Conservation (phyloP, 2,888 invertebrate genomes). For the Chloroclystis v-ata region DNA sequence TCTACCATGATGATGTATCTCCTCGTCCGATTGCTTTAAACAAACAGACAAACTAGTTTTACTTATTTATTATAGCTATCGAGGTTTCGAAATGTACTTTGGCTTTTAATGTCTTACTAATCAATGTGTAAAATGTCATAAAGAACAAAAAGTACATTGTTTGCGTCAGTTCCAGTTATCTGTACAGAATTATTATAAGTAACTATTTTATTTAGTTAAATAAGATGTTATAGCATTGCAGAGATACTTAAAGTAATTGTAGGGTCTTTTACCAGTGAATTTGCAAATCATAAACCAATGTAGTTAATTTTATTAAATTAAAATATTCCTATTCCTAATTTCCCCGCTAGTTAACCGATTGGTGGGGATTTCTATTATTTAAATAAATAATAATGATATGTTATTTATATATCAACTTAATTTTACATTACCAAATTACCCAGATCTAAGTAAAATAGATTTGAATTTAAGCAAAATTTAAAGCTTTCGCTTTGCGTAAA, state of each 20-base stretch:
- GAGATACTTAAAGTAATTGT: slow-evolving; percentile 41
- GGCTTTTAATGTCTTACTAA: slow-evolving; percentile 19
- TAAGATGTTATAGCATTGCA: slow-evolving; percentile 31
- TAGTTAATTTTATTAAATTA: too few relatives aligned
- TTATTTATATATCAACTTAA: too few relatives aligned
- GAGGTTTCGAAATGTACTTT: slow-evolving; percentile 38
- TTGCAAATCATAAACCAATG: too few relatives aligned
- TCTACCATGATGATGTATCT: slow-evolving; percentile 59
- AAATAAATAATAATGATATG: too few relatives aligned
- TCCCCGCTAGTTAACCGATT: too few relatives aligned
- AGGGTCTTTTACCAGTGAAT: not conserved
- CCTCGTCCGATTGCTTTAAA: slow-evolving; percentile 65
- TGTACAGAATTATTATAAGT: slow-evolving; percentile 45
- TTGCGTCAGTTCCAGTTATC: slow-evolving; percentile 40
- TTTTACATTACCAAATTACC: too few relatives aligned
- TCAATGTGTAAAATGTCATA: slow-evolving; percentile 6
- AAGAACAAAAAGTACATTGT: slow-evolving; percentile 27
- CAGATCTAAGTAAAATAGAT: too few relatives aligned
- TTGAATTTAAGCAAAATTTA: too few relatives aligned
- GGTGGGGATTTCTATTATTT: too few relatives aligned
- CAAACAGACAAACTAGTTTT: slow-evolving; percentile 36
- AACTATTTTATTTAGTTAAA: slow-evolving; percentile 33
- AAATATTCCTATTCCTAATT: too few relatives aligned
- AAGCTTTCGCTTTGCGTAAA: too few relatives aligned
- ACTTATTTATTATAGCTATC: slow-evolving; percentile 62